A percentile compares a stretch with the other conserved stretches of the same genome.
phyloP scores from a whole-genome alignment of 2,797 vertebrate genomes.

The Xenops minutus region DNA sequence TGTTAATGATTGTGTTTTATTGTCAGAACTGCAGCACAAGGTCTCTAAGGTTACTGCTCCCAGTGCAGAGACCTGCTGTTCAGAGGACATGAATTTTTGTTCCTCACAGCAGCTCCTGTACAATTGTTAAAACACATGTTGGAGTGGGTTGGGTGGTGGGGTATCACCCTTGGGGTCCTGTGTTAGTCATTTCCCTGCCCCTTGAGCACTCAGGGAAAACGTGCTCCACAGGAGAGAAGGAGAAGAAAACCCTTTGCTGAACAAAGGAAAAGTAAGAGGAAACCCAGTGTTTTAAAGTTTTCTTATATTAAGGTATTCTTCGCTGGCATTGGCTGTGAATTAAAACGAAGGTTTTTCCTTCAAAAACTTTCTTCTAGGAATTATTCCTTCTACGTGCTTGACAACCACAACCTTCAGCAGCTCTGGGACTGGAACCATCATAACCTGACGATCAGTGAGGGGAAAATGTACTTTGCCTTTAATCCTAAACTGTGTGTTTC shows the following conservation, averaged over 20 bases:
- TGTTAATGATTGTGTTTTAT: not conserved
- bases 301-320: not conserved
- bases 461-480: constrained; percentile 92
- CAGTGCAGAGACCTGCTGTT: not conserved
- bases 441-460: constrained; percentile 89
- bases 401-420: constrained; percentile 95
- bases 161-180: not conserved
- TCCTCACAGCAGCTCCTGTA: not conserved
- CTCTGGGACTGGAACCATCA: constrained; percentile 97
- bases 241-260: not conserved
- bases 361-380: constrained; percentile 75
- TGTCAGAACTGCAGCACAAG: not conserved
- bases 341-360: not conserved
- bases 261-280: not conserved
- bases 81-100: not conserved
- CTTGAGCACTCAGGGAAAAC: not conserved
- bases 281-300: not conserved
- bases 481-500: constrained; percentile 96
- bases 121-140: not conserved
- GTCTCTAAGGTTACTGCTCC: not conserved
- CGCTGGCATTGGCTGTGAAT: not conserved
- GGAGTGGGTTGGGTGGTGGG: not conserved
- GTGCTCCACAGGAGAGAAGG: not conserved
- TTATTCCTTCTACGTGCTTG: constrained; percentile 92
- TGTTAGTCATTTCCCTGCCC: not conserved